Evolutionary conservation across 2,888 invertebrate species (phyloP), one percentile per base, ranked within the genome.

Genomic region (Blastobasis adustella): DNA sequence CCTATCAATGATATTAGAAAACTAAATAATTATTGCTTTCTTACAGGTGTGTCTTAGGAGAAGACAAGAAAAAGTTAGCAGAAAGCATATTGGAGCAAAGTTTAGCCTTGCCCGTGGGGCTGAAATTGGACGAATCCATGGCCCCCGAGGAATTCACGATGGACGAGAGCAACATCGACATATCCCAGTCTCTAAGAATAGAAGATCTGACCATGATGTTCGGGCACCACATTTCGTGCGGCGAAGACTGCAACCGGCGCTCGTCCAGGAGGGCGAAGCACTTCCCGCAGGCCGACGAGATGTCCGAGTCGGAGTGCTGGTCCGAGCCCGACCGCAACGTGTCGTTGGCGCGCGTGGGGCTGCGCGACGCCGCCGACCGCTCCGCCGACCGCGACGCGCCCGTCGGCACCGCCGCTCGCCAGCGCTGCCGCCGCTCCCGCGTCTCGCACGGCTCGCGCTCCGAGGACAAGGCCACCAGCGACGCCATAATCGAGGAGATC

Each of bases 281-380:
- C 53, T 69, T 75, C 47, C 79, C 82, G 39, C 79, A 77, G 63
- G 78, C 78, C 5, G 87, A 88, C 60, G 51, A 75, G 10, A 75
- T 80, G 53, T 87, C 88, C 0, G 96, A 96, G 69, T 95, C 95
- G 0, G 96, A 96, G 71, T 92, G 94, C 40, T 96, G 96, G 93
- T 96, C 96, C 0, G 96, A 96, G 69, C 96, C 96, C 0, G 96
- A 96, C 70, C 90, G 95, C 46, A 92, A 91, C 54, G 95, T 96
- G 3, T 96, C 96, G 0, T 80, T 93, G 55, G 95, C 94, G 0
- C 90, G 96, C 57, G 95, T 96, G 37, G 96, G 96, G 0, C 71
- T 87, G 7, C 79, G 79, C 49, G 77, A 82, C 55, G 80, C 82
- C 1, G 82, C 80, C 4, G 67, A 79, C 3, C 67, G 62, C 8